Base-by-base conservation (phyloP, 2,113 vertebrate species). In the Sprattus sprattus region DNA sequence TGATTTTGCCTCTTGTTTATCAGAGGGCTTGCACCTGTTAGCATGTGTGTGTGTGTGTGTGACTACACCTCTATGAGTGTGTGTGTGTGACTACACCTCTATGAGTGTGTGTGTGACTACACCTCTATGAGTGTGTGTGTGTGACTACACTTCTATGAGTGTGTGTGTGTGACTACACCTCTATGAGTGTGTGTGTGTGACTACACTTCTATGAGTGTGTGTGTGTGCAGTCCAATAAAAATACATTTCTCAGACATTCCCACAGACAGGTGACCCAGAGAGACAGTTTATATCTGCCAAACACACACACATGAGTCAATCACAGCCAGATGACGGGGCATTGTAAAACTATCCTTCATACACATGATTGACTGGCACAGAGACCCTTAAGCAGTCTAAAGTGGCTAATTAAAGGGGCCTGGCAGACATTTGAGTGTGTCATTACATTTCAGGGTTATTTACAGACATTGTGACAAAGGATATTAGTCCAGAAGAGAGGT, bases 161-260 rank as follows among this genome's bases (percentile, higher is more conserved):
- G 60, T 67, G 45, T 10, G 8, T 83, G 84, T 84, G 85, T 22
- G 83, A n/a, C n/a, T n/a, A n/a, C n/a, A n/a, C n/a, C n/a, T n/a
- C n/a, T n/a, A n/a, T 84, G 78, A 84, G 82, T 86, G 90, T 91
- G 90, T 93, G 82, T 75, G 18, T 16, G 50, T 91, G 91, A 92
- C 80, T 90, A 86, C 90, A 5, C 44, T 1, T 45, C 18, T 83
- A 50, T 67, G 83, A 60, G 52, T 64, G 78, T 67, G 4, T 64
- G 20, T 11, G 50, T 81, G n/a, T 82, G 54, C 49, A 45, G 22
- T 47, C 39, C 50, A 25, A 16, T 83, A 47, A 60, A 87, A 87
- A 60, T 44, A 28, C 10, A 28, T 28, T 32, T 78, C 83, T 32
- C 60, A 22, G 25, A 45, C 39, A 15, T 13, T 81, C 39, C 60